Conservation (phyloP, 1,140 invertebrate species). For the Meloidogyne exigua region DNA sequence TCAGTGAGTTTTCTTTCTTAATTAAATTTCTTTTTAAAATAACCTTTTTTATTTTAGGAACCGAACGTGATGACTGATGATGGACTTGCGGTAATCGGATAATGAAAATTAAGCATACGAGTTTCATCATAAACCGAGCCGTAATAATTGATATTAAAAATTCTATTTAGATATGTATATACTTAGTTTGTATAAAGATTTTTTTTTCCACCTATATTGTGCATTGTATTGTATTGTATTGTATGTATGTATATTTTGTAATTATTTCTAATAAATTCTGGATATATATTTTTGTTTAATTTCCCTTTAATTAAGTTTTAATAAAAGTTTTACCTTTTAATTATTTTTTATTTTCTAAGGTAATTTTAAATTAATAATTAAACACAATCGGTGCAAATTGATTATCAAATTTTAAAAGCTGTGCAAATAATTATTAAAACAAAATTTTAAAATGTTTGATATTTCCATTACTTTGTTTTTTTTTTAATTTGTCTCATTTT, state of each 20-base stretch:
- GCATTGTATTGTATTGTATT: background rate
- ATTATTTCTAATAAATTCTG: no score
- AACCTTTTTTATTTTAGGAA: background rate
- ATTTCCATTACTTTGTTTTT: background rate
- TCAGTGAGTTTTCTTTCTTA: slow-evolving; percentile 5
- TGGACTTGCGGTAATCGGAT: background rate
- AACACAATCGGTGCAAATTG: no score
- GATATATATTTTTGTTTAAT: no score
- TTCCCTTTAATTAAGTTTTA: no score
- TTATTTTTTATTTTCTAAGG: no score
- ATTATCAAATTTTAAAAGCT: background rate
- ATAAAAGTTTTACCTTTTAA: no score
- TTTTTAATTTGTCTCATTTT: background rate
- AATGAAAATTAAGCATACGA: background rate
- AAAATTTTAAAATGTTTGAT: background rate
- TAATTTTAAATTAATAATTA: no score
- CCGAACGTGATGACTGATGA: slow-evolving; percentile 4
- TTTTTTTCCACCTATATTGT: background rate
- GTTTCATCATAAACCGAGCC: background rate
- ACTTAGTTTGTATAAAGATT: background rate
- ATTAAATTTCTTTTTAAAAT: background rate
- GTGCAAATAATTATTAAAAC: background rate
- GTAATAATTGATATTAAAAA: slow-evolving; percentile 1
- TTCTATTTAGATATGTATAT: background rate
- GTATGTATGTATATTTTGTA: no score